Conservation (phyloP, 2,113 vertebrate species). For the Brachypodius melanocephalos region DNA sequence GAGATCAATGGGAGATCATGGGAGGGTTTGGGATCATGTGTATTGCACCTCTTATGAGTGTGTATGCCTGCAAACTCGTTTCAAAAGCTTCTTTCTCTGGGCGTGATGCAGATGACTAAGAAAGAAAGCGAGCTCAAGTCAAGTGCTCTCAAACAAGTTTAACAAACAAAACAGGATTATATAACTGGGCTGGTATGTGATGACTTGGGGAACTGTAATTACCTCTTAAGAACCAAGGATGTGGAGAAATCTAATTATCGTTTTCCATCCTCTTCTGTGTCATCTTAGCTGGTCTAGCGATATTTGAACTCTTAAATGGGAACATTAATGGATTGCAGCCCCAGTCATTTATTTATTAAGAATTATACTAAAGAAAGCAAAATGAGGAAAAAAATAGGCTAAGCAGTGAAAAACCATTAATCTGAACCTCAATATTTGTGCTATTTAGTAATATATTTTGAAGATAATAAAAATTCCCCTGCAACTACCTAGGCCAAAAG, state of each 20-base stretch:
- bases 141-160: constrained; percentile 52
- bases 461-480: neutral
- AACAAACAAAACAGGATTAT: constrained; percentile 57
- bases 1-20: neutral
- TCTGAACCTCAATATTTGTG: neutral
- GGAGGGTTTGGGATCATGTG: neutral
- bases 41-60: neutral
- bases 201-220: constrained; percentile 29
- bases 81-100: neutral
- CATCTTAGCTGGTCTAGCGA: neutral
- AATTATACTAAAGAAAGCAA: neutral
- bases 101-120: constrained; percentile 21
- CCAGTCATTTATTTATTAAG: neutral
- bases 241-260: constrained; percentile 44
- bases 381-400: neutral
- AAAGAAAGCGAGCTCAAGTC: neutral
- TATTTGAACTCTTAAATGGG: constrained; percentile 14
- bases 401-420: neutral
- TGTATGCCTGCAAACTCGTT: neutral
- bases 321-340: neutral
- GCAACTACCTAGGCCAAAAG: neutral
- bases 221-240: neutral
- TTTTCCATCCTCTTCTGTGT: constrained; percentile 21
- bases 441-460: neutral
- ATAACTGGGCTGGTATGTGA: constrained; percentile 26